Base-by-base conservation (phyloP, 2,113 vertebrate genomes). In the Bos javanicus region DNA sequence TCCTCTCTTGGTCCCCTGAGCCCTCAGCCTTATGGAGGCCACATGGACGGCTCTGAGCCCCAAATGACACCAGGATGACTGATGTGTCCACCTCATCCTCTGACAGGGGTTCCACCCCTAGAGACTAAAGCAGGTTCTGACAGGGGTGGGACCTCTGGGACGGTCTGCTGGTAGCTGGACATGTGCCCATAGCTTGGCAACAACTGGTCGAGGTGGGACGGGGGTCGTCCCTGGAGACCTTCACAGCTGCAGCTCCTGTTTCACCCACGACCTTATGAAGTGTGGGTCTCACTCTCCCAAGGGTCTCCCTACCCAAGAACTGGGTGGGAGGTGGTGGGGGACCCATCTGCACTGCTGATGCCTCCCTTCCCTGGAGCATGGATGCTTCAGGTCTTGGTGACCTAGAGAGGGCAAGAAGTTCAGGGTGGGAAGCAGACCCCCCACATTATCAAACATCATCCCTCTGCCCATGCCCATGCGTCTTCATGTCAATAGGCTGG, bases 401-500 rank as follows among this genome's bases (percentile, higher is more conserved):
- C 10, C 36, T 33, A 33, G 16, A 16, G 6, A 23, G 19, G 6
- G 36, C 36, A 2, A 19, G 8, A 74, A 23, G 16, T 43, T 56
- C 25, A 46, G 28, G 16, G 28, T 30, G n/a, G 62, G n/a, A 81
- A 62, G 19, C 1, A 33, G 88, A 54, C 39, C 88, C 16, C 52
- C 23, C 25, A 0, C 64, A 19, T 4, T 16, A 12, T 9, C 67
- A 30, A 21, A 30, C 28, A 1, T 14, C 62, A 60, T 7, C 87
- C 81, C 4, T 25, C 17, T 60, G 39, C 59, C 48, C 1, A 1
- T 6, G 8, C n/a, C 39, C 71, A 28, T 1, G 11, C 0, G 0
- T 16, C 64, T 52, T 52, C 56, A 23, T 8, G 36, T 56, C 28
- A 8, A 10, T 59, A 86, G 67, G 59, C 64, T 23, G 36, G 88